Base-by-base conservation (phyloP, 2,797 vertebrate species). In the Sebastes miniatus region DNA sequence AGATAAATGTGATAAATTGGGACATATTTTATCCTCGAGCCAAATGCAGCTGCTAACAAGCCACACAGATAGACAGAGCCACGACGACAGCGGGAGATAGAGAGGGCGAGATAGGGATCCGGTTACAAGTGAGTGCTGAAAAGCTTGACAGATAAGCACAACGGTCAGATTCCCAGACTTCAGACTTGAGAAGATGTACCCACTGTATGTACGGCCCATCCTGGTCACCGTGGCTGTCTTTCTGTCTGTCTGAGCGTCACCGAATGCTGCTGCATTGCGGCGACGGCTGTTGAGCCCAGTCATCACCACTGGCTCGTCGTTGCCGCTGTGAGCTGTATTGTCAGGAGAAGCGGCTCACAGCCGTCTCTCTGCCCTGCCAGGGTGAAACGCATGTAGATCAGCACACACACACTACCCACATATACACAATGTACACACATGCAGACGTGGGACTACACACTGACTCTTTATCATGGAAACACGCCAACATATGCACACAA, bases 251-350 rank as follows among this genome's bases (percentile, higher is more conserved):
- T 16, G 39, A 25, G 18, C 13, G 2, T 73, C 16, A n/a, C 64
- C 54, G 32, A 5, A 18, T n/a, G 82, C 73, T 90, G 77, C 93
- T 93, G 93, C 95, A 94, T 81, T 94, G 95, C 93, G 69, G 88
- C 25, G 88, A 86, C 54, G 67, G 67, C 69, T 78, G 34, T 83
- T 79, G 75, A 76, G 75, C 64, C 62, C 75, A 68, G 78, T 92
- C 85, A 79, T 91, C 76, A 75, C 77, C 58, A 22, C 72, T 54
- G 36, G 68, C 64, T 73, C 31, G 4, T 22, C 76, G 16, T 74
- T 80, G 52, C 71, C 5, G 32, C 61, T 50, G 18, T 63, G 72
- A 65, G 70, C 43, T 56, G 69, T 67, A 66, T 74, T 81, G 75
- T 78, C 80, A 68, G 65, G 58, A 80, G 70, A 56, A 62, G 64